Conservation (phyloP, 2,888 invertebrate species). For the Drosophila aldrichi region DNA sequence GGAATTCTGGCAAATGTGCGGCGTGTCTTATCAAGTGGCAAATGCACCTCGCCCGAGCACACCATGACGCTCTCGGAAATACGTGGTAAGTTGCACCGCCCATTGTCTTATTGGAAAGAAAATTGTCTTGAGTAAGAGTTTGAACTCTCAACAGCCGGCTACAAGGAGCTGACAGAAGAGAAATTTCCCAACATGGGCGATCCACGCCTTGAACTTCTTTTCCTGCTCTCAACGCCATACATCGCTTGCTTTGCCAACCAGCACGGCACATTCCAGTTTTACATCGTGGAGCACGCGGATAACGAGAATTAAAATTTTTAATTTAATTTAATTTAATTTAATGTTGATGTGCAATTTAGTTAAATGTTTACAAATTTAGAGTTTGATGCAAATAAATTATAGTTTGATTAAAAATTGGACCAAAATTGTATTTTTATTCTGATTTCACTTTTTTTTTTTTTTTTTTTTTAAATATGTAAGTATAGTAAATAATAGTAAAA, state of each 20-base stretch:
- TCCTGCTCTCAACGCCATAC: conserved; percentile 54
- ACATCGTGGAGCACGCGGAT: conserved; percentile 8
- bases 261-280: conserved; percentile 57
- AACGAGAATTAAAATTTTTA: neutral
- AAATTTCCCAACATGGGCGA: conserved; percentile 55
- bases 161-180: conserved; percentile 39
- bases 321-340: neutral
- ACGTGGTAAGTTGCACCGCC: conserved; percentile 50
- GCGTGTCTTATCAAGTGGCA: conserved; percentile 28
- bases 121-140: neutral
- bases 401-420: neutral
- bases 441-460: too few relatives aligned
- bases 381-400: conserved; percentile 5
- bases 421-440: neutral
- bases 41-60: conserved; percentile 37
- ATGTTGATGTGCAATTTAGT: conserved; percentile 3
- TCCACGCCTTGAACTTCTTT: conserved; percentile 51
- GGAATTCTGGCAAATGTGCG: conserved; percentile 24
- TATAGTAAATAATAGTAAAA: too few relatives aligned
- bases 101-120: neutral
- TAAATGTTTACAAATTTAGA: neutral
- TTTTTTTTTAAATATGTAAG: too few relatives aligned
- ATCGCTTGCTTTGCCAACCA: conserved; percentile 52
- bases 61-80: conserved; percentile 57
- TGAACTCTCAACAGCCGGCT: conserved; percentile 36